A percentile compares a stretch with the other conserved stretches of the same genome.
These are phyloP conservation scores for Trachemys scripta DNA, from an alignment of 2,113 vertebrate genomes.

Conservation along the genomic window DNA sequence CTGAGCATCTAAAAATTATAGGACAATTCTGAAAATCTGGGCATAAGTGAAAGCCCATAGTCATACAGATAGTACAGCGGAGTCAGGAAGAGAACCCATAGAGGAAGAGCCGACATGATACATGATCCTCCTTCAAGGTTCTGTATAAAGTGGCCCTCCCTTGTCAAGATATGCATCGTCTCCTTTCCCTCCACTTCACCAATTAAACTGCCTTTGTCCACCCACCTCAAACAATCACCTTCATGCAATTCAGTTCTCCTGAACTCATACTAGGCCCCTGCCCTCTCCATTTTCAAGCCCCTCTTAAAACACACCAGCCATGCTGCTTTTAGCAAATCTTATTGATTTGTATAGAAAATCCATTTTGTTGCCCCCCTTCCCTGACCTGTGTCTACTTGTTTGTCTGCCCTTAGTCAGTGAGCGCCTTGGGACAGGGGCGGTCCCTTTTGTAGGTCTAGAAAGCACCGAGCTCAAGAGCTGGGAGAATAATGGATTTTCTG, in stretches of 20 bases:
- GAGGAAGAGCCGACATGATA: neutral
- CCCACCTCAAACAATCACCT: neutral
- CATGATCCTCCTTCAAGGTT: neutral
- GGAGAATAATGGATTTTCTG: neutral
- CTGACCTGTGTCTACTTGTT: neutral
- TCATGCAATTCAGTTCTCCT: neutral
- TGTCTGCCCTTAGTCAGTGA: neutral
- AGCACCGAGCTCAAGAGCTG: neutral
- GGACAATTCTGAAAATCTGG: rapidly evolving
- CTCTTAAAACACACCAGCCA: neutral
- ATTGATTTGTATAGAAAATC: neutral
- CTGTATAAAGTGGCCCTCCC: neutral
- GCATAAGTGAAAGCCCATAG: rapidly evolving
- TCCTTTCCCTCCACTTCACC: neutral
- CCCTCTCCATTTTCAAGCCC: neutral
- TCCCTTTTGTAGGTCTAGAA: neutral
- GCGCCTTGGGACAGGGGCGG: neutral
- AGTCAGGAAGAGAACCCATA: neutral
- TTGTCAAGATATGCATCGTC: neutral
- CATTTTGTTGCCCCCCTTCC: neutral
- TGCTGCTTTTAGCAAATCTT: neutral
- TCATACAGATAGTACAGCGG: rapidly evolving
- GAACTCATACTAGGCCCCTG: neutral
- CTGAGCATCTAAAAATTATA: neutral
- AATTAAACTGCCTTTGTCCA: neutral